Evolutionary conservation across 2,888 invertebrate species (phyloP), one percentile per base, ranked within the genome.

Genomic region (Oasisia sp.): DNA sequence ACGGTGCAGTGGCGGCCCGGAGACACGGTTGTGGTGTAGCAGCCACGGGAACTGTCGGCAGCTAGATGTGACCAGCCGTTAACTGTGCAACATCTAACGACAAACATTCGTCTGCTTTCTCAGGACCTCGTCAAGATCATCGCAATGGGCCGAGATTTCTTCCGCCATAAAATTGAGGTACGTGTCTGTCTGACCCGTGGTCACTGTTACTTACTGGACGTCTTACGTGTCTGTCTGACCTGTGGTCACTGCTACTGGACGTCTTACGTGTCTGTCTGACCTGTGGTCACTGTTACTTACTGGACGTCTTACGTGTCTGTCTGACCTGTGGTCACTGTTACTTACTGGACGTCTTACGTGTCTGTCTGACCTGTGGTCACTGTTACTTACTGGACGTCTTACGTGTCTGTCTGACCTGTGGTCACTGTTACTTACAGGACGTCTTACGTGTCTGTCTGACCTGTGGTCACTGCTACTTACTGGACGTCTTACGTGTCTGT

Each of bases 121-220:
- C 93, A 94, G 94, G 94, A 94, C 91, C 91, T 94, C 32, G 92
- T 94, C n/a, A 94, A 94, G 92, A 94, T 94, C 4, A 89, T 93
- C 32, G 94, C 94, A 38, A 94, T 94, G 94, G 94, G 94, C 45
- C 93, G 92, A 56, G 93, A 93, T 45, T 94, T 94, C 93, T 94
- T 94, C 93, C 93, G 92, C 74, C 94, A 94, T 91, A 94, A 94
- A 92, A 93, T 94, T 32, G 94, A 94, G 93, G 94, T 94, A 90
- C 92, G 92, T 92, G 74, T 74, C 74, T 27, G 4, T 19, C 19
- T 58, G 58, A 14, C 14, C 58, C 11, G 19, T 19, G 11, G 9
- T 9, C 14, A 58, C 58, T n/a, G n/a, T n/a, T n/a, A n/a, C n/a
- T 4, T 38, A 38, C 38, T 38, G 38, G 38, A 38, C 38, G 38